A percentile compares a stretch with the other conserved stretches of the same genome.
Evolutionary conservation across 2,797 vertebrate species (phyloP).

Genomic region (Holocentrus rufus): DNA sequence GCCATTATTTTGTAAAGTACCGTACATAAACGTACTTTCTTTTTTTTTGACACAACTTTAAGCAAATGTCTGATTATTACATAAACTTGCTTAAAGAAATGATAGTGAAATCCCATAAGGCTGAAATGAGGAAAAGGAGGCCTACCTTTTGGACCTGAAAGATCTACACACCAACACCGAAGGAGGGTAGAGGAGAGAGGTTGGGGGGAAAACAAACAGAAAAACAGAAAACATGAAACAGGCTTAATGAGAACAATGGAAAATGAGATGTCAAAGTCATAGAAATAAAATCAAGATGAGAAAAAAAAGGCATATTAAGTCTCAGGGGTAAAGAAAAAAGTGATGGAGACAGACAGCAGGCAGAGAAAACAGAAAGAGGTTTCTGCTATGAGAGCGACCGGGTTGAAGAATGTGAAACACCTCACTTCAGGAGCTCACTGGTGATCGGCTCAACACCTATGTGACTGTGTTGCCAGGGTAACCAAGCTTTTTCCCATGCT

Average conservation of each 20-base stretch:
- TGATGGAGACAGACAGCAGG: conserved; percentile 4
- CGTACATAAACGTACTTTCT: no score
- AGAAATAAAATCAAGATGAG: not conserved
- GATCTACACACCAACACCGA: conserved; percentile 82
- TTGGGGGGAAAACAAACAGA: conserved; percentile 32
- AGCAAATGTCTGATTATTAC: not conserved
- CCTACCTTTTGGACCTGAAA: conserved; percentile 99
- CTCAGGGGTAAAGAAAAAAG: not conserved
- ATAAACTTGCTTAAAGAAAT: conserved; percentile 12
- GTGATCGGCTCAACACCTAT: conserved; percentile 21
- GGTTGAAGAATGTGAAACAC: conserved; percentile 39
- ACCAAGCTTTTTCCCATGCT: conserved; percentile 37
- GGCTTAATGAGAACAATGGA: conserved; percentile 1
- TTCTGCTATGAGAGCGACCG: conserved; percentile 24
- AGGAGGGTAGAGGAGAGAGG: conserved; percentile 55
- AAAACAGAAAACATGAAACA: conserved; percentile 6
- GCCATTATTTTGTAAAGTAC: not conserved
- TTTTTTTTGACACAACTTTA: not conserved
- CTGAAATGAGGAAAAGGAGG: conserved; percentile 45
- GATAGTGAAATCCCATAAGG: not conserved
- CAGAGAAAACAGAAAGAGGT: not conserved
- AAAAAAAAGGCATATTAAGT: not conserved
- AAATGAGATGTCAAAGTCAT: conserved; percentile 8
- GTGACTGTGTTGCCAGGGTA: conserved; percentile 5
- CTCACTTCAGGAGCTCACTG: conserved; percentile 24